These are phyloP conservation scores for Andrena trimmerana DNA, from an alignment of 2,888 invertebrate species.

Conservation along the genomic window DNA sequence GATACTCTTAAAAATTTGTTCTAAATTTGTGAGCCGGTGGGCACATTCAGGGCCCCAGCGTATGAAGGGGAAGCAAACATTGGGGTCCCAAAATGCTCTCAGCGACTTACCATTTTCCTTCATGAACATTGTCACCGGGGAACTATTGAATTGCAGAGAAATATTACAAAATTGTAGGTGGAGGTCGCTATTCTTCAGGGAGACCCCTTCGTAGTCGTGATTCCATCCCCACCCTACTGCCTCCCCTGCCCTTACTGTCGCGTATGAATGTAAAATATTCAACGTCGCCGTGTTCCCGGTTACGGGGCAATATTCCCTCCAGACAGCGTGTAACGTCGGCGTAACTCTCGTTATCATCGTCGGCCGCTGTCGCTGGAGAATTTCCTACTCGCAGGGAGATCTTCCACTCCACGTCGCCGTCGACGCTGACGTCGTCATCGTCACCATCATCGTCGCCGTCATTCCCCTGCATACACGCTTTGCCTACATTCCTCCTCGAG, in stretches of 20 bases:
- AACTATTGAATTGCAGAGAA: not conserved
- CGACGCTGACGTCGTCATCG: conserved; percentile 2
- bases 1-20: not conserved
- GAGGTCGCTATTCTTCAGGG: conserved; percentile 16
- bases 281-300: conserved; percentile 46
- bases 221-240: conserved; percentile 4
- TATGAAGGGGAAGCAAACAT: too few relatives aligned
- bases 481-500: conserved; percentile 14
- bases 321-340: conserved; percentile 56
- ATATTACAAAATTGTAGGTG: not conserved
- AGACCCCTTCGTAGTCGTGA: conserved; percentile 11
- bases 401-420: not conserved
- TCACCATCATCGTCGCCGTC: conserved; percentile 8
- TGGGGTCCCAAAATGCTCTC: too few relatives aligned
- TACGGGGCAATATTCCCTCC: conserved; percentile 58
- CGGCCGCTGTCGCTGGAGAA: conserved; percentile 33
- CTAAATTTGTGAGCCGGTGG: not conserved
- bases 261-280: conserved; percentile 67
- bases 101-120: too few relatives aligned
- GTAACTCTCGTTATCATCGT: conserved; percentile 65
- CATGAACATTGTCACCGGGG: too few relatives aligned
- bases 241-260: conserved; percentile 14
- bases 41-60: too few relatives aligned
- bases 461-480: conserved; percentile 5
- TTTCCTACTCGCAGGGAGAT: conserved; percentile 15